These are phyloP conservation scores for Drosophila pseudoananassae DNA, from an alignment of 1,140 invertebrate genomes.

Conservation along the genomic window DNA sequence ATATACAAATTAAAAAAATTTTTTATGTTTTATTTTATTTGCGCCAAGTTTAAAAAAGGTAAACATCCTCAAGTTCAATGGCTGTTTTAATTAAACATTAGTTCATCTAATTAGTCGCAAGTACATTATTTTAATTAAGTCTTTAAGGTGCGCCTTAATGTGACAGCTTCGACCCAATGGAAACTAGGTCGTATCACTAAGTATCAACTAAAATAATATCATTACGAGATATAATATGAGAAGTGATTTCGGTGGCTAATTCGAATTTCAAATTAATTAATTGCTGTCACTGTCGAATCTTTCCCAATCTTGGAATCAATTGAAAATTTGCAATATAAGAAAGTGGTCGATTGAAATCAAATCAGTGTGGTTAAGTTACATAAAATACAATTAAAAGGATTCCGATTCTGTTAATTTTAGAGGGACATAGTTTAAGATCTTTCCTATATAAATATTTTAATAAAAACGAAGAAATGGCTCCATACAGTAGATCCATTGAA, in stretches of 20 bases:
- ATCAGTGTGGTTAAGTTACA: not conserved
- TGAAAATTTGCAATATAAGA: not conserved
- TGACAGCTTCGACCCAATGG: not conserved
- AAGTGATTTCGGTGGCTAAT: not conserved
- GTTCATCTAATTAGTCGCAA: not conserved
- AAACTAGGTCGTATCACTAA: not conserved
- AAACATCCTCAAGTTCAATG: not conserved
- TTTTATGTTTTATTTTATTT: not conserved
- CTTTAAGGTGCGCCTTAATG: not conserved
- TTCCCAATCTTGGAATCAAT: not conserved
- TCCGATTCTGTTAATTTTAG: not conserved
- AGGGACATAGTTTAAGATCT: too few species aligned
- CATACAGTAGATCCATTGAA: not conserved
- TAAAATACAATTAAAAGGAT: not conserved
- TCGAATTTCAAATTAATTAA: not conserved
- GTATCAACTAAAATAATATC: not conserved
- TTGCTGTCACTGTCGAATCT: not conserved
- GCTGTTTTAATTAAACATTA: not conserved
- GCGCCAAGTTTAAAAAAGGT: not conserved
- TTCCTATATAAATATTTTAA: too few species aligned
- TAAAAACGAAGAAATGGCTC: not conserved
- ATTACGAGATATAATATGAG: not conserved
- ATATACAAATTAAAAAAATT: too few species aligned
- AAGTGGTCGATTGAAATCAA: not conserved
- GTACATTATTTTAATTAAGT: constrained; percentile 2